Base-by-base conservation (phyloP, 2,888 invertebrate genomes). In the Clusia tigrina region DNA sequence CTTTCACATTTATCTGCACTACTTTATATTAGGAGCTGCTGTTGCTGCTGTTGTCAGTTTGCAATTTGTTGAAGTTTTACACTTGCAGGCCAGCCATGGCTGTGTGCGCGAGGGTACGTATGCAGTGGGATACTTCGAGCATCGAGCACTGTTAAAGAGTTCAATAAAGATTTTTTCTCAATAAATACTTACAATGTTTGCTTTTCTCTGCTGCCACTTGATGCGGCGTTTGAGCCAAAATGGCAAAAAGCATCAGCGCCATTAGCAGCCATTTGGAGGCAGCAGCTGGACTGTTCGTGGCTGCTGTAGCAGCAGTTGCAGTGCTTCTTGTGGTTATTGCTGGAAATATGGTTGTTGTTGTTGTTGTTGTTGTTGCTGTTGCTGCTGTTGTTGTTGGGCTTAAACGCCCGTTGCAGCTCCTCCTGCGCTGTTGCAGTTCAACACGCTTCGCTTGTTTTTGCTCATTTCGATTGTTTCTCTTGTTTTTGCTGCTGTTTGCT, bases 161-260 rank as follows among this genome's bases (percentile, higher is more conserved):
- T n/a, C n/a, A n/a, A n/a, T n/a, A n/a, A n/a, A n/a, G n/a, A n/a
- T n/a, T n/a, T n/a, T n/a, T n/a, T 42, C n/a, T 6, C 18, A 22
- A 22, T 38, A 18, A 42, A 59, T 79, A 83, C 82, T 83, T 70
- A 83, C 82, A 83, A 71, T 83, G 81, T 78, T 83, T 83, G 71
- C 83, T 83, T 72, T 83, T 82, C 72, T 83, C 82, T 67, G 83
- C 83, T 65, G 78, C 74, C 71, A 80, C 81, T 78, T 81, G 79
- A 67, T 77, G 74, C 48, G 80, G 76, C 66, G 75, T 67, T 67
- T 76, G 74, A 63, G 79, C 77, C 69, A 78, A 70, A 66, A 81
- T 70, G 66, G 73, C 73, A 66, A 81, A 73, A 69, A 81, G 72
- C 76, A 80, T 73, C 68, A 82, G 71, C 67, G 80, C 73, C 73